Conservation (phyloP, 30 jellyfish, hydroid and myxozoan genomes). For the Pelagia noctiluca region DNA sequence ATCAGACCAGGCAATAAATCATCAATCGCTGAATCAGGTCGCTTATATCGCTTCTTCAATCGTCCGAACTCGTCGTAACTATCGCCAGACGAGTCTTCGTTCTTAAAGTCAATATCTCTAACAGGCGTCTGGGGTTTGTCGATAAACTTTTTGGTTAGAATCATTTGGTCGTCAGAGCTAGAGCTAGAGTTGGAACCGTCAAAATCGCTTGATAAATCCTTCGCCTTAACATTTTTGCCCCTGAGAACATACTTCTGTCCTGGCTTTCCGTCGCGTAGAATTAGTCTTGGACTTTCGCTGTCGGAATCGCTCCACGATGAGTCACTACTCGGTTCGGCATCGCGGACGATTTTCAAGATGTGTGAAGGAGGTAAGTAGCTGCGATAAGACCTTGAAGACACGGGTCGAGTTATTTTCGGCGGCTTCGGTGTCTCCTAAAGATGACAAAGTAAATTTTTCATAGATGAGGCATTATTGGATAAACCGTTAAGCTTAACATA, state of each 20-base stretch:
- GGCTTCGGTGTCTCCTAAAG: slow-evolving; percentile 14
- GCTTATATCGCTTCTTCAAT: slow-evolving; percentile 62
- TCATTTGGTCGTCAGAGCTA: slow-evolving; percentile 54
- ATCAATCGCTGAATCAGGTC: slow-evolving; percentile 88
- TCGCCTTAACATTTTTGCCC: slow-evolving; percentile 27
- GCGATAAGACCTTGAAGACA: slow-evolving; percentile 35
- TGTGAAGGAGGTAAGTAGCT: slow-evolving; percentile 90
- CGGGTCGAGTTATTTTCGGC: slow-evolving; percentile 34
- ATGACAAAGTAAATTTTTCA: neutral
- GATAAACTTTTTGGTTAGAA: slow-evolving; percentile 67
- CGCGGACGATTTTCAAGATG: slow-evolving; percentile 65
- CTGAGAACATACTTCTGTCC: slow-evolving; percentile 74
- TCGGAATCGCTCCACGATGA: slow-evolving; percentile 70
- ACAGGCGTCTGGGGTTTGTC: slow-evolving; percentile 70
- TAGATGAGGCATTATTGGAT: too few relatives aligned
- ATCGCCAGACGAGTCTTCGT: slow-evolving; percentile 67
- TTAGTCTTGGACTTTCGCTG: slow-evolving; percentile 65
- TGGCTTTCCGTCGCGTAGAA: slow-evolving; percentile 83
- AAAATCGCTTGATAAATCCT: neutral
- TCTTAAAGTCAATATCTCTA: slow-evolving; percentile 52
- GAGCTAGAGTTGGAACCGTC: neutral
- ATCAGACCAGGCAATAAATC: slow-evolving; percentile 82
- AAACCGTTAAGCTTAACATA: too few relatives aligned
- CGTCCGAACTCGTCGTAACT: slow-evolving; percentile 93
- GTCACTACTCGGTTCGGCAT: slow-evolving; percentile 79